Evolutionary conservation across 2,797 vertebrate genomes (phyloP).

Genomic region (Platyrinchus mystaceus): DNA sequence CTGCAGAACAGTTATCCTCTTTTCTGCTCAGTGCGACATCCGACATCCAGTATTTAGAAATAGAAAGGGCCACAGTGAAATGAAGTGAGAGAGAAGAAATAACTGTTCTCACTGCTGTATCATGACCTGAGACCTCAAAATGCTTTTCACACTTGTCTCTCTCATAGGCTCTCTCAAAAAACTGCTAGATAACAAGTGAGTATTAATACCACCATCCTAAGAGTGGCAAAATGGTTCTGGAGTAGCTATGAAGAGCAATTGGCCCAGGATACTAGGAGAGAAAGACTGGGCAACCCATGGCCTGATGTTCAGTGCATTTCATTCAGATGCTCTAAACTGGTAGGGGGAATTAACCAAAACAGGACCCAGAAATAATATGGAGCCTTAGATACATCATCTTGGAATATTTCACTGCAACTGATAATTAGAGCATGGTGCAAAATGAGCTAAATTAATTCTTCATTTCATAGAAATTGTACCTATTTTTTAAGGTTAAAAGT

Average conservation of each 20-base stretch:
- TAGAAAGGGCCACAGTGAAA: neutral
- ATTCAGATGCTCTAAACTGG: neutral
- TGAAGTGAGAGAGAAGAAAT: neutral
- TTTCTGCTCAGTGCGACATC: neutral
- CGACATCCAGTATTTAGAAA: neutral
- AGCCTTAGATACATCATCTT: neutral
- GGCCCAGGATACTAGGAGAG: neutral
- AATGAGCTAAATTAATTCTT: neutral
- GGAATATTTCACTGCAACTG: neutral
- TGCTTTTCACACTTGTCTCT: neutral
- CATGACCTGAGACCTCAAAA: slow-evolving; percentile 19
- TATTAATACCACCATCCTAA: neutral
- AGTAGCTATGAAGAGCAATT: neutral
- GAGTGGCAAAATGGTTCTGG: neutral
- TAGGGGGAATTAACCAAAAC: neutral
- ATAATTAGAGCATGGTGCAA: neutral
- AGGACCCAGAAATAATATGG: neutral
- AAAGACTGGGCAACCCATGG: neutral
- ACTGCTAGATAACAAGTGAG: neutral
- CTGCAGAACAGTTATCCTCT: neutral
- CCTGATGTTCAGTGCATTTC: neutral
- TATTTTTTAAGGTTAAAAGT: slow-evolving; percentile 23
- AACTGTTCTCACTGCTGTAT: slow-evolving; percentile 9
- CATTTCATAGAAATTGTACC: neutral
- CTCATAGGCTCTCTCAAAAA: neutral